Base-by-base conservation (phyloP, 2,113 vertebrate species). In the Dromiciops gliroides region DNA sequence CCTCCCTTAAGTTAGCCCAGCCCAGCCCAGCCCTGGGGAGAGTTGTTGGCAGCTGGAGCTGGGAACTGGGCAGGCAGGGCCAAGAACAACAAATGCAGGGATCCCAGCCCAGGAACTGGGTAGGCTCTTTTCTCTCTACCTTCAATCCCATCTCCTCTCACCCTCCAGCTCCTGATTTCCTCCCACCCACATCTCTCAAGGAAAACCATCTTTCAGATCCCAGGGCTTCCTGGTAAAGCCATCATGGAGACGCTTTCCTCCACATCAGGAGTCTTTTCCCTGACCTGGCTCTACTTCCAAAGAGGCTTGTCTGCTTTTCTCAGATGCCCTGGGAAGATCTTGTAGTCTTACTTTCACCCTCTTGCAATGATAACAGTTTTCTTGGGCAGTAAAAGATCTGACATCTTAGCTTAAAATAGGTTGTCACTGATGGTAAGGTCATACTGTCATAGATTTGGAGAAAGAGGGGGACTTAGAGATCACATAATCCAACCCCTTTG, bases 21-120 rank as follows among this genome's bases (percentile, higher is more conserved):
- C 96, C 93, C 47, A 24, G 90, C 97, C 97, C 96, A 97, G 95
- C 96, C 97, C 97, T 16, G 92, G 53, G 92, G 97, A 97, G 19
- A 94, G 90, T 44, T 88, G 48, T 92, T 93, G 96, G 96, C 96
- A 96, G 94, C 92, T 94, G 92, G 94, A 52, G 93, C 93, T 94
- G 97, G 95, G 95, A 96, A 96, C n/a, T 56, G 83, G 53, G 60
- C 48, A 83, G 56, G 91, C 89, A 75, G 95, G 96, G 95, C 97
- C 97, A 97, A 97, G 89, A 96, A 96, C 93, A 97, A 98, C 95
- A 97, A 94, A 94, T 50, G 60, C 49, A 4, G 52, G 52, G 91
- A 92, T 47, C 83, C 75, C 51, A 26, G 67, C 93, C 88, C 22
- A 56, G 91, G 60, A 51, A 51, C 95, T 3, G 48, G 1, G 6